Conservation (phyloP, 2,888 invertebrate genomes). For the Drosophila ezoana region DNA sequence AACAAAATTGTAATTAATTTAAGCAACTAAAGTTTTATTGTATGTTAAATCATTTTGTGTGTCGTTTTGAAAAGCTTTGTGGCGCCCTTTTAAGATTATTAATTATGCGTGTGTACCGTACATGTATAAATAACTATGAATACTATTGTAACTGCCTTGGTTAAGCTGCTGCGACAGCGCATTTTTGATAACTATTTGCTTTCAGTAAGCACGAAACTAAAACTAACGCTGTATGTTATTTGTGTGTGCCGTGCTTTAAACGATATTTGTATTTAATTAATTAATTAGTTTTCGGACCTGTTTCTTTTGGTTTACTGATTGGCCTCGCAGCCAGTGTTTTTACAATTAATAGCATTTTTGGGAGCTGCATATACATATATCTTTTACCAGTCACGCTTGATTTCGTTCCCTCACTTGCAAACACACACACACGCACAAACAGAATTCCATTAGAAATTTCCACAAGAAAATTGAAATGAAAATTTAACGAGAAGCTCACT, state of each 20-base stretch:
- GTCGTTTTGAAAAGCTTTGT: conserved; percentile 70
- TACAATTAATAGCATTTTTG: conserved; percentile 25
- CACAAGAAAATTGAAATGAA: conserved; percentile 43
- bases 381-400: conserved; percentile 8
- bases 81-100: conserved; percentile 73
- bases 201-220: conserved; percentile 60
- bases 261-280: conserved; percentile 45
- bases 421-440: conserved; percentile 50
- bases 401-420: conserved; percentile 18
- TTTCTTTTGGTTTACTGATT: conserved; percentile 12
- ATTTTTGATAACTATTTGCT: conserved; percentile 56
- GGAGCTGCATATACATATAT: conserved; percentile 15
- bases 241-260: conserved; percentile 43
- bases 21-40: conserved; percentile 79
- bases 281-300: conserved; percentile 11
- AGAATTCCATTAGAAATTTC: conserved; percentile 75
- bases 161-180: conserved; percentile 59
- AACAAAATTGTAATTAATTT: conserved; percentile 77
- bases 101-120: conserved; percentile 40
- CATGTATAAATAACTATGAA: conserved; percentile 53
- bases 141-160: conserved; percentile 76
- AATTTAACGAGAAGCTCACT: conserved; percentile 45
- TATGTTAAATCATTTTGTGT: conserved; percentile 74
- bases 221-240: conserved; percentile 32
- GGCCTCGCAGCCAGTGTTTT: conserved; percentile 5